Conservation (phyloP, 2,888 invertebrate genomes). For the Chalcosyrphus nemorum region DNA sequence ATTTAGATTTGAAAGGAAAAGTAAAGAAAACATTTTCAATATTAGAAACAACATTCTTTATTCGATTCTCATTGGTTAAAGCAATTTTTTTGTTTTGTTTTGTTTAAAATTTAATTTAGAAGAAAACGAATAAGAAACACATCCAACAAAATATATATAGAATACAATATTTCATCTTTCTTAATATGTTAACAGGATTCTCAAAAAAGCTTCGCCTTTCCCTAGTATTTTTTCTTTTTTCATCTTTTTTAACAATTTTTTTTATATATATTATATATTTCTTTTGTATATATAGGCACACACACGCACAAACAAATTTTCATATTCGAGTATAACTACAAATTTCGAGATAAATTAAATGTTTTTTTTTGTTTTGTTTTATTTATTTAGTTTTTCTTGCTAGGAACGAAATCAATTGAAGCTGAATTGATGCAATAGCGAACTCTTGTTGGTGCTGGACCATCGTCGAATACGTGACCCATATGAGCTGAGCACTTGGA, state of each 20-base stretch:
- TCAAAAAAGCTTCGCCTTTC: conserved; percentile 47
- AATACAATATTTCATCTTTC: conserved; percentile 56
- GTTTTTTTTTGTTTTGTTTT: conserved; percentile 19
- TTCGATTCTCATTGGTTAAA: conserved; percentile 55
- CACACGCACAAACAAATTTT: conserved; percentile 72
- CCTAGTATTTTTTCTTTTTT: background rate
- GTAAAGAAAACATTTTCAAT: conserved; percentile 65
- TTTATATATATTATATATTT: conserved; percentile 13
- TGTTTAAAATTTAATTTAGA: conserved; percentile 57
- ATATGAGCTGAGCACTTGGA: conserved; percentile 96
- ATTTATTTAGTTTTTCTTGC: conserved; percentile 72
- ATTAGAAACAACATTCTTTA: conserved; percentile 71
- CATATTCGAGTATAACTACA: conserved; percentile 71
- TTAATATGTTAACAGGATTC: conserved; percentile 62
- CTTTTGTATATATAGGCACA: conserved; percentile 66
- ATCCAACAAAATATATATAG: conserved; percentile 59
- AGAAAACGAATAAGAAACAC: conserved; percentile 69
- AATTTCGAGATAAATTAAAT: conserved; percentile 49
- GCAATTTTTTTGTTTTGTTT: conserved; percentile 39
- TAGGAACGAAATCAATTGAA: conserved; percentile 81
- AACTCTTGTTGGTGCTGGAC: conserved; percentile 95
- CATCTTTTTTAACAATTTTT: conserved; percentile 29
- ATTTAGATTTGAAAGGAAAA: background rate
- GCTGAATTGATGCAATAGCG: conserved; percentile 98
- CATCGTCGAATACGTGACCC: conserved; percentile 98